Base-by-base conservation (phyloP, 64 coral and sea anemone genomes). In the Hydrozoanthus tunicans region DNA sequence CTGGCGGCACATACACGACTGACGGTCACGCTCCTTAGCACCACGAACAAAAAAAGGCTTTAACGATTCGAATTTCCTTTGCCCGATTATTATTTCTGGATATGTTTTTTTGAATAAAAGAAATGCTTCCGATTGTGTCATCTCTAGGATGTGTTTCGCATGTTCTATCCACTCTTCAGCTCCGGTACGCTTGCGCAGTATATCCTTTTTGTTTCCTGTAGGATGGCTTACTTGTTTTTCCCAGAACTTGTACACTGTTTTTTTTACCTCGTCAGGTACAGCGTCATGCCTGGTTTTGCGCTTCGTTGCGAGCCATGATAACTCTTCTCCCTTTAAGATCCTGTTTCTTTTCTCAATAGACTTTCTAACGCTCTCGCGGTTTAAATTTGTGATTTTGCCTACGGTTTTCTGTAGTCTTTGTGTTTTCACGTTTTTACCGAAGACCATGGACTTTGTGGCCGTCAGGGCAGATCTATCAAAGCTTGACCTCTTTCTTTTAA, bases 121-220 rank as follows among this genome's bases (percentile, higher is more conserved):
- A 80, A 80, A 80, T 80, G 56, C 78, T 17, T 80, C 78, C 17
- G 77, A 58, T 58, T 79, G 77, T 79, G 77, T 79, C 77, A 58
- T 79, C 56, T 79, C 77, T 23, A 79, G 56, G 53, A 79, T 58
- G 17, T 79, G 77, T 25, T 79, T 79, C 15, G 77, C 53, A 79
- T 79, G 55, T 58, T 79, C 77, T 23, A 79, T 79, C 13, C 56
- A 79, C 53, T 58, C 77, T 59, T 79, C 59, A 58, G 77, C 53
- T 58, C 53, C 77, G 15, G 51, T 79, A 23, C 13, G 77, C 56
- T 79, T 79, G 14, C 54, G 14, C 15, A 79, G 54, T 23, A 79
- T 79, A 59, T 79, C 55, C 15, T 58, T 79, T 58, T 79, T 79
- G 77, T 79, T 79, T 12, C 55, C 77, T 9, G 53, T 79, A 23